Evolutionary conservation across 2,797 vertebrate genomes (phyloP).

Genomic region (Novumbra hubbsi): DNA sequence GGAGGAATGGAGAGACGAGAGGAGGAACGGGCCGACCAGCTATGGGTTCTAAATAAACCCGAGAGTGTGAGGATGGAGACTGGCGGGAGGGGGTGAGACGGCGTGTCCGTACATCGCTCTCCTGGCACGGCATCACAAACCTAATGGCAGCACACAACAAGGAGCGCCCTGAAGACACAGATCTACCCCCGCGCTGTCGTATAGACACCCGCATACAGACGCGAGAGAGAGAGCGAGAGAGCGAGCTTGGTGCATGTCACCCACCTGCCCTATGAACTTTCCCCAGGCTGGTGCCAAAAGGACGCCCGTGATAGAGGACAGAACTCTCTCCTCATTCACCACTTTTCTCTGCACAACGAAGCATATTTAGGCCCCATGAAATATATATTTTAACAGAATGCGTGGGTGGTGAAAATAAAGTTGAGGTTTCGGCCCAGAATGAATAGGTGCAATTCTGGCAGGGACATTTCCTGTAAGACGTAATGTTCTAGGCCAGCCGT

Average conservation of each 20-base stretch:
- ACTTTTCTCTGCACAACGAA: too few species aligned
- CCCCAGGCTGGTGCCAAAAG: too few species aligned
- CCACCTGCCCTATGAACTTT: too few species aligned
- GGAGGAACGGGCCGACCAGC: neutral
- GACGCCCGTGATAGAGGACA: too few species aligned
- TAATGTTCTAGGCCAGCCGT: neutral
- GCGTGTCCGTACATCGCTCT: neutral
- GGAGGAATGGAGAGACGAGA: neutral
- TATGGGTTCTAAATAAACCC: neutral
- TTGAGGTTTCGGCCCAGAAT: neutral
- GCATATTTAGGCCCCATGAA: too few species aligned
- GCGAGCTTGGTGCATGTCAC: too few species aligned
- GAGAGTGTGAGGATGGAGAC: neutral
- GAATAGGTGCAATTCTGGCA: neutral
- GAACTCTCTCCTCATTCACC: too few species aligned
- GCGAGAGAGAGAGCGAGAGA: too few species aligned
- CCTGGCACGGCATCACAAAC: neutral
- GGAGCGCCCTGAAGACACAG: neutral
- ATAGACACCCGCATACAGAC: neutral
- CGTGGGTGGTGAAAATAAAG: neutral
- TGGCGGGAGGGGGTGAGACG: neutral
- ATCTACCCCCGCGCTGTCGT: neutral
- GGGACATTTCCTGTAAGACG: neutral
- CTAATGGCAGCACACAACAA: neutral
- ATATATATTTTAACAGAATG: too few species aligned